phyloP scores from a whole-genome alignment of 2,888 invertebrate genomes.

The Hyppa rectilinea region DNA sequence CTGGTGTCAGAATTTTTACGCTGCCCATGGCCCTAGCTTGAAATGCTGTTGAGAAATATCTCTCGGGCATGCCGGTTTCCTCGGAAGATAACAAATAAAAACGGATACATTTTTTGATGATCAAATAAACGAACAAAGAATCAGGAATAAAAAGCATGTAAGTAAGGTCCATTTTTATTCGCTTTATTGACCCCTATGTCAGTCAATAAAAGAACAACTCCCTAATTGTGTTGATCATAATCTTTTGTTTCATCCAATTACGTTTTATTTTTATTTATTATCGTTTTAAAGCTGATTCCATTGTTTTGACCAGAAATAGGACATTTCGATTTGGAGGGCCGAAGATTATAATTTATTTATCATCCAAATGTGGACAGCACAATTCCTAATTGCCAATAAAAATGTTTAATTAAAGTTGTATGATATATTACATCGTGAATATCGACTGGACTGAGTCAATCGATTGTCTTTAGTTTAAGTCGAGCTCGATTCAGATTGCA shows the following conservation, averaged over 20 bases:
- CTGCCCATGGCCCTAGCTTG: too few species aligned
- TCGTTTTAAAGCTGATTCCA: background rate
- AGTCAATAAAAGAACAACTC: conserved; percentile 38
- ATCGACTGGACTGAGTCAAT: conserved; percentile 57
- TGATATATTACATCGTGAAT: background rate
- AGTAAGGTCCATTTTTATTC: background rate
- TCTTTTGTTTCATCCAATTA: conserved; percentile 53
- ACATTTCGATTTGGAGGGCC: background rate
- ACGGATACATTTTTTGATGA: too few species aligned
- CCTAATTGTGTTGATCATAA: conserved; percentile 45
- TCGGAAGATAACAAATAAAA: too few species aligned
- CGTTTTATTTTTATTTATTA: conserved; percentile 45
- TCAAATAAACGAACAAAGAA: background rate
- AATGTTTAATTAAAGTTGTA: background rate
- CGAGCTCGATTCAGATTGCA: conserved; percentile 68
- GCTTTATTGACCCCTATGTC: conserved; percentile 45
- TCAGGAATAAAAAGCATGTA: background rate
- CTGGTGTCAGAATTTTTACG: too few species aligned
- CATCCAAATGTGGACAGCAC: too few species aligned
- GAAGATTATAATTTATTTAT: background rate
- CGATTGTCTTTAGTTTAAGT: conserved; percentile 68
- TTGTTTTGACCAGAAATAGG: background rate
- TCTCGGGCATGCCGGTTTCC: too few species aligned
- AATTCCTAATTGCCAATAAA: background rate
- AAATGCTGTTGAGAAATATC: too few species aligned